Evolutionary conservation across 1,140 invertebrate species (phyloP).

Genomic region (Hyles vespertilio): DNA sequence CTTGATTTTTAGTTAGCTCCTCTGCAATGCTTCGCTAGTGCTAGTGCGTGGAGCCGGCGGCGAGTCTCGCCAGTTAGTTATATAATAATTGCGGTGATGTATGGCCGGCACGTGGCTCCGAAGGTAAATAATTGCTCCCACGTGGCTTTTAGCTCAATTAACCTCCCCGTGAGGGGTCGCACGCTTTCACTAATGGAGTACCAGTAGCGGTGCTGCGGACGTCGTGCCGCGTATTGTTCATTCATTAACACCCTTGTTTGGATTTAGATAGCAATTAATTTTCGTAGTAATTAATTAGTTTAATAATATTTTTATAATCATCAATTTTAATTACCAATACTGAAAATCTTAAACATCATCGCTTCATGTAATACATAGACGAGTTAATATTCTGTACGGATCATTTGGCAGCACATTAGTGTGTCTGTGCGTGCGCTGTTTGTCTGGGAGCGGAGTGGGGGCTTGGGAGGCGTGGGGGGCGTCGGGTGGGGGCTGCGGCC

Average conservation of each 20-base stretch:
- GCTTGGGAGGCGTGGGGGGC: slow-evolving; percentile 19
- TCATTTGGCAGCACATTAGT: slow-evolving; percentile 71
- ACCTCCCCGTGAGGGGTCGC: slow-evolving; percentile 45
- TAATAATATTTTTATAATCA: too few species aligned
- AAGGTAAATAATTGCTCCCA: slow-evolving; percentile 71
- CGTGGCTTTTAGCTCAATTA: slow-evolving; percentile 65
- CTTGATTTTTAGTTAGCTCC: slow-evolving; percentile 66
- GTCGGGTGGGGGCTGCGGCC: slow-evolving; percentile 37
- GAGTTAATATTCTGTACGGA: slow-evolving; percentile 59
- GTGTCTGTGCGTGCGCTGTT: slow-evolving; percentile 39
- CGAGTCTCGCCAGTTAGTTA: not conserved
- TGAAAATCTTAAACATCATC: too few species aligned
- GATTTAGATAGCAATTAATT: too few species aligned
- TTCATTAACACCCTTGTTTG: too few species aligned
- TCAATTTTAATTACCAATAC: too few species aligned
- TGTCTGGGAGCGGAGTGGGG: slow-evolving; percentile 16
- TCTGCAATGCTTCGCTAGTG: slow-evolving; percentile 61
- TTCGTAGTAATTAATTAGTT: too few species aligned
- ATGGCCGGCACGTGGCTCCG: slow-evolving; percentile 51
- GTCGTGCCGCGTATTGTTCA: too few species aligned
- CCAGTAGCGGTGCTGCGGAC: slow-evolving; percentile 1
- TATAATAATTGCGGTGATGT: slow-evolving; percentile 7
- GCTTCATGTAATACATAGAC: slow-evolving; percentile 35
- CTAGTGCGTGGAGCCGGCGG: slow-evolving; percentile 9
- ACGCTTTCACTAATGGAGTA: slow-evolving; percentile 45